Base-by-base conservation (phyloP, 2,888 invertebrate species). In the Alloplasta piceator region DNA sequence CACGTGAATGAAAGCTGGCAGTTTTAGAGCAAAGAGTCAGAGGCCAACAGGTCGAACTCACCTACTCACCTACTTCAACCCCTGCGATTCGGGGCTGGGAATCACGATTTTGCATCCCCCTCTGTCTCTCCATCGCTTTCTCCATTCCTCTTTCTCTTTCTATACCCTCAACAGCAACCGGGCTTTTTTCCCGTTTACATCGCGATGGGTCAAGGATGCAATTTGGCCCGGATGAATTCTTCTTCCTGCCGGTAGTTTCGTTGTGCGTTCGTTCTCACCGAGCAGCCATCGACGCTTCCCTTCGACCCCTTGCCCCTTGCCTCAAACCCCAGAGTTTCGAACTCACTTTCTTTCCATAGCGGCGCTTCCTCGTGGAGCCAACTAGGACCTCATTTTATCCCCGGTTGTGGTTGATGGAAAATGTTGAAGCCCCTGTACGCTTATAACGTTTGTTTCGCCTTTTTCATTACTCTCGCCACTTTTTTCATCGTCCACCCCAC, bases 141-240 rank as follows among this genome's bases (percentile, higher is more conserved):
- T 56, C 55, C 50, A 55, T 75, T 56, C 38, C 70, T 64, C 66
- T 64, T 50, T 64, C 12, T n/a, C 43, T 67, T 56, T 56, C 46
- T 41, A 38, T 55, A 14, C 26, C 52, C 60, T 6, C 39, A 68
- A 55, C 41, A 61, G 58, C 52, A 60, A 36, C 63, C 52, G 41
- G 50, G 63, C 52, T 10, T 41, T 72, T 67, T 39, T 36, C 46
- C 39, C 46, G 70, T 58, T 46, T 64, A 50, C 56, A 72, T 56
- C 48, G 63, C 78, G 83, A 73, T 85, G 84, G 89, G 88, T 89
- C 89, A 89, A 89, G 88, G 89, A 87, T 87, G 85, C 86, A 85
- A 87, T 89, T 87, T 84, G 78, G 78, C 83, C 73, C 81, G 79
- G 79, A 88, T 87, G 84, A 26, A 79, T 79, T 85, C 87, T 78